Base-by-base conservation (phyloP, 2,113 vertebrate species). In the Oncorhynchus clarkii region DNA sequence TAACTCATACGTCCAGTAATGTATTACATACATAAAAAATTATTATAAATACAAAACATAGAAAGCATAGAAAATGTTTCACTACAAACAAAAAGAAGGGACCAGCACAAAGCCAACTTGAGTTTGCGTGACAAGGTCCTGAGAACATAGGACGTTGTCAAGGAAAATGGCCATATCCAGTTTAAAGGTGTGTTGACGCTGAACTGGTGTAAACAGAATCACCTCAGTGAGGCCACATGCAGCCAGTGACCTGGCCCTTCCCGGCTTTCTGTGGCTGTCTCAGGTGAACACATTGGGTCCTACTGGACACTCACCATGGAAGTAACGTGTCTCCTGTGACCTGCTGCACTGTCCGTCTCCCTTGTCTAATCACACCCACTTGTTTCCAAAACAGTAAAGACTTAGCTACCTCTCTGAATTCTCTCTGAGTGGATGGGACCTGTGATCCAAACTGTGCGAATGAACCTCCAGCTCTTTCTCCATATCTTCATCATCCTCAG, bases 401-500 rank as follows among this genome's bases (percentile, higher is more conserved):
- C 31, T 18, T 18, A 22, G 60, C 65, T 26, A 45, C 67, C 70
- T 76, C 39, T 45, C 67, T 26, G 51, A 39, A 69, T 54, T 18
- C 5, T 54, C 51, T 54, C 69, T n/a, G 5, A 68, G 67, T 48
- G 6, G 14, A 18, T 20, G 6, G 49, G 16, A 18, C 65, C 64
- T 64, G 14, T 34, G 65, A 24, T 31, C 14, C 26, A 26, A 14
- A 4, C 54, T 26, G 48, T 3, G 26, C 14, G 14, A 72, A 8
- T 64, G 39, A 24, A 27, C n/a, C 22, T 79, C 16, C 5, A 73
- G 64, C 24, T 29, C 82, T 3, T 81, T 7, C 59, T 60, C 67
- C 1, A 12, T 24, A 20, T 86, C 80, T 29, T 84, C 86, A 0
- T 88, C 88, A 8, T 90, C 91, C 3, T 92, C 94, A 0, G 92